A percentile compares a stretch with the other conserved stretches of the same genome.
These are phyloP conservation scores for Lucilia sericata DNA, from an alignment of 1,140 invertebrate species.

Conservation along the genomic window DNA sequence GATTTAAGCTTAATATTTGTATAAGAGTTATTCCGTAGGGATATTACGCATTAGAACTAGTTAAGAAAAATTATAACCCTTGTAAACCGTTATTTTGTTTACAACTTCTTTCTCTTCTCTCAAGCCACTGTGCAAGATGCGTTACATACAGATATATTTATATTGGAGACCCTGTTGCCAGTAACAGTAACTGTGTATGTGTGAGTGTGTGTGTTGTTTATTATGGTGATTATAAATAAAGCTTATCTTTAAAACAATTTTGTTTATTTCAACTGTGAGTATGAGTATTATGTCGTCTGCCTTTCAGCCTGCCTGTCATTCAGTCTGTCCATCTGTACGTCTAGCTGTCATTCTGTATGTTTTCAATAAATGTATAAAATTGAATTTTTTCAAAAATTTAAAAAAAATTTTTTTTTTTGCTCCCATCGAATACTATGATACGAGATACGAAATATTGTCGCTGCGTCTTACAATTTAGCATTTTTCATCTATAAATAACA, in stretches of 20 bases:
- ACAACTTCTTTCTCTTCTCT: no score
- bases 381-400: neutral
- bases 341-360: neutral
- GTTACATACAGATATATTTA: neutral
- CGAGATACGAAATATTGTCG: neutral
- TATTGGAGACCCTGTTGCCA: neutral
- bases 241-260: slow-evolving; percentile 24
- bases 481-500: slow-evolving; percentile 14
- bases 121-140: neutral
- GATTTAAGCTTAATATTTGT: no score
- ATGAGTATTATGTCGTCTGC: neutral
- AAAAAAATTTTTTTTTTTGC: neutral
- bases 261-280: neutral
- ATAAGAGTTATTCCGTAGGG: no score
- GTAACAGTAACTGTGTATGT: neutral
- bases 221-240: slow-evolving; percentile 22
- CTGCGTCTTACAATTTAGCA: slow-evolving; percentile 18
- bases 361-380: neutral
- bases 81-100: no score
- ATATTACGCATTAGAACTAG: no score
- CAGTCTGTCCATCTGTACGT: neutral
- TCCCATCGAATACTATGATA: neutral
- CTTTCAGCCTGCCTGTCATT: neutral
- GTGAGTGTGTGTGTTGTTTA: neutral
- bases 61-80: no score